Conservation (phyloP, 2,797 vertebrate species). For the Oreochromis mossambicus region DNA sequence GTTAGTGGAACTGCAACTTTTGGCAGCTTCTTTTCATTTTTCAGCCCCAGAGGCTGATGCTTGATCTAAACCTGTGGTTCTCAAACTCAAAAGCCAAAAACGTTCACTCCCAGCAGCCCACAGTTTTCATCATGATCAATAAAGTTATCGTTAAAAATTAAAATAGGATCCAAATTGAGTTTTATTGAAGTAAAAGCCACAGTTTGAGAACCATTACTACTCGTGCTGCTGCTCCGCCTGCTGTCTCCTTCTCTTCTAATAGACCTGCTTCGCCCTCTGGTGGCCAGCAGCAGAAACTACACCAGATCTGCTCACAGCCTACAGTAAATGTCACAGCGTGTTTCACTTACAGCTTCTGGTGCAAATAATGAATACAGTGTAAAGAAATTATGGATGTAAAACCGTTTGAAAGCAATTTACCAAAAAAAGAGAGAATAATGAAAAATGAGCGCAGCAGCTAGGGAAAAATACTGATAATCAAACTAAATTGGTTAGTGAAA, state of each 20-base stretch:
- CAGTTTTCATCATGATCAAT: background rate
- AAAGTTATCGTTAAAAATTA: background rate
- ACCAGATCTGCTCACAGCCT: background rate
- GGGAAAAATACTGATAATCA: background rate
- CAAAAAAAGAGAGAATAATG: background rate
- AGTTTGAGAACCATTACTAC: background rate
- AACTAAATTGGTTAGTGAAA: background rate
- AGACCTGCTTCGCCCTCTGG: background rate
- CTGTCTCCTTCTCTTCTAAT: background rate
- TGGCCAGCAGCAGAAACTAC: slow-evolving; percentile 10
- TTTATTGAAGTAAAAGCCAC: background rate
- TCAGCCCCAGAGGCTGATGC: background rate
- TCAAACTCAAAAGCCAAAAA: background rate
- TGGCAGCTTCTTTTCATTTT: background rate
- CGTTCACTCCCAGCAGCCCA: background rate
- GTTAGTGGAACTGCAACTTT: background rate
- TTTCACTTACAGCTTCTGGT: background rate
- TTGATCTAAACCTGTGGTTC: background rate
- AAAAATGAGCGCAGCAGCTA: background rate
- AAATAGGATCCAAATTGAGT: background rate
- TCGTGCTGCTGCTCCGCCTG: background rate
- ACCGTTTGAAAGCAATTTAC: background rate
- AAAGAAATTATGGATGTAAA: background rate
- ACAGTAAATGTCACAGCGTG: background rate
- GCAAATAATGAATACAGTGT: background rate